A percentile compares a stretch with the other conserved stretches of the same genome.
These are phyloP conservation scores for Heliconius aoede DNA, from an alignment of 2,888 invertebrate species.

Conservation along the genomic window DNA sequence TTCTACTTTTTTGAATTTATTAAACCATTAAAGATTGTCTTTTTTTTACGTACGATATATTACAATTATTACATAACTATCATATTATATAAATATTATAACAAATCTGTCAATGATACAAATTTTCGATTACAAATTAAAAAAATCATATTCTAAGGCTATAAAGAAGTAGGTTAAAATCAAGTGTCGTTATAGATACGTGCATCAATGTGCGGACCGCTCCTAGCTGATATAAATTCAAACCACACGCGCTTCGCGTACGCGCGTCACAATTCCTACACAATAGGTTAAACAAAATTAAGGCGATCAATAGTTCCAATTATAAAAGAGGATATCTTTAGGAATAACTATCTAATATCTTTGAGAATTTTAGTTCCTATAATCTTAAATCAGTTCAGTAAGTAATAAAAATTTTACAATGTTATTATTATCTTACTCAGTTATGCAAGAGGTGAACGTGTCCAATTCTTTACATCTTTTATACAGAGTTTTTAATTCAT, in stretches of 20 bases:
- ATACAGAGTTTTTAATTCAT: too few species aligned
- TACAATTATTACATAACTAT: not conserved
- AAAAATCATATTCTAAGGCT: not conserved
- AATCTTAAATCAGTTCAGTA: too few species aligned
- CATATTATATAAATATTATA: not conserved
- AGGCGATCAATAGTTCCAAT: conserved; percentile 14
- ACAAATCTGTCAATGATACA: too few species aligned
- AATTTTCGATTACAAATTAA: not conserved
- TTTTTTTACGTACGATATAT: too few species aligned
- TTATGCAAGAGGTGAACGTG: too few species aligned
- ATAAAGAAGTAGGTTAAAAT: conserved; percentile 29
- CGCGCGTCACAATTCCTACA: conserved; percentile 44
- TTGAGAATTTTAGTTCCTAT: too few species aligned
- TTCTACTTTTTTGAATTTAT: not conserved
- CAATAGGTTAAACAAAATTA: conserved; percentile 34
- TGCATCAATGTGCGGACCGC: conserved; percentile 30
- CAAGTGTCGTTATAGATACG: conserved; percentile 26
- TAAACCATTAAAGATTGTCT: not conserved
- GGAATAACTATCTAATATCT: too few species aligned
- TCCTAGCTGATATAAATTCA: conserved; percentile 48
- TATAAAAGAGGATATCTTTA: too few species aligned
- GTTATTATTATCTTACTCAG: too few species aligned
- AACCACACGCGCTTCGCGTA: conserved; percentile 44
- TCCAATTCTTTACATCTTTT: too few species aligned
- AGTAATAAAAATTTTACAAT: too few species aligned